Percentiles rank a stretch among this genome's conserved stretches.
Evolutionary conservation across 2,888 invertebrate genomes (phyloP).

Genomic region (Noctua fimbriata): DNA sequence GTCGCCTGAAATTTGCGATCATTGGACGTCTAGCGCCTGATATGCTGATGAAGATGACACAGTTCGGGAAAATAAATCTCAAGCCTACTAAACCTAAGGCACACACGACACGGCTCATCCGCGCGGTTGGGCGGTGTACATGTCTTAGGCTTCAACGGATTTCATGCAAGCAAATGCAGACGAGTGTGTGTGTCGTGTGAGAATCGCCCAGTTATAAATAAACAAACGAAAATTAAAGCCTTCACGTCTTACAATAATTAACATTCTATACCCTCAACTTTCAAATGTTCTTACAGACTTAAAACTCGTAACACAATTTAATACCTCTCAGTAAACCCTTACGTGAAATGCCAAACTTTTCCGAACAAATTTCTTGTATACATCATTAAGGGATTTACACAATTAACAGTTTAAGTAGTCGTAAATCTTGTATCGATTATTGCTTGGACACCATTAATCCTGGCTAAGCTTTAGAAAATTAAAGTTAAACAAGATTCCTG

Average conservation of each 20-base stretch:
- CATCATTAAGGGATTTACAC: conserved; percentile 29
- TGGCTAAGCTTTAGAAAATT: conserved; percentile 39
- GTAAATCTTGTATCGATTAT: conserved; percentile 46
- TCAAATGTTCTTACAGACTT: conserved; percentile 29
- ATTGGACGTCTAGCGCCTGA: background rate
- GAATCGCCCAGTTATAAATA: background rate
- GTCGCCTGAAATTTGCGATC: background rate
- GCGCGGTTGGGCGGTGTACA: background rate
- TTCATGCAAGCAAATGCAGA: background rate
- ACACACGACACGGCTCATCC: background rate
- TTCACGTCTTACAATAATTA: conserved; percentile 3
- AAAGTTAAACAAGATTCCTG: conserved; percentile 40
- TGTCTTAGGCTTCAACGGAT: background rate
- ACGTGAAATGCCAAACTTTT: conserved; percentile 40
- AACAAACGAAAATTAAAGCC: background rate
- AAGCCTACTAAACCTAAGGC: too few relatives aligned
- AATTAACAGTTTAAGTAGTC: conserved; percentile 40
- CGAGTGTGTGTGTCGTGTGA: background rate
- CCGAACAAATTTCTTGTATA: conserved; percentile 36
- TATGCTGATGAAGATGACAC: background rate
- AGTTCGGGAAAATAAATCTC: background rate
- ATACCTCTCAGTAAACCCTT: conserved; percentile 15
- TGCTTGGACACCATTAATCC: conserved; percentile 43
- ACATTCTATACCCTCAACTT: conserved; percentile 8
- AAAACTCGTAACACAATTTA: conserved; percentile 30